A percentile compares a stretch with the other conserved stretches of the same genome.
Conservation (phyloP, 2,113 vertebrate species). For the Tapirus terrestris region DNA sequence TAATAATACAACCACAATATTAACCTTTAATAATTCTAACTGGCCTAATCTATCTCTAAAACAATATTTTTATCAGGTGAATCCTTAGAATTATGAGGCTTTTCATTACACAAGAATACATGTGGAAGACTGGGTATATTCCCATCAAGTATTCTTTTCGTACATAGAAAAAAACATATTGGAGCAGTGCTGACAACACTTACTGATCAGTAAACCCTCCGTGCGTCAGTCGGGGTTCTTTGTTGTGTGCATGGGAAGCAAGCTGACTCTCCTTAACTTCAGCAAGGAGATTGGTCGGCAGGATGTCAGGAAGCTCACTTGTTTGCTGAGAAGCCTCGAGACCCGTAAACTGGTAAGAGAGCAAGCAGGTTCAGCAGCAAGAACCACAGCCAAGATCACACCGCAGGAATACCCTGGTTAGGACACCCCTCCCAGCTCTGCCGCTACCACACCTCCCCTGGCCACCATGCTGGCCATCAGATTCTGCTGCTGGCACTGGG, state of each 20-base stretch:
- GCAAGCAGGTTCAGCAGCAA: not conserved
- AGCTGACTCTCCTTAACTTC: constrained; percentile 10
- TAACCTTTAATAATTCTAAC: constrained; percentile 16
- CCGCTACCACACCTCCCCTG: not conserved
- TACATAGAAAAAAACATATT: not conserved
- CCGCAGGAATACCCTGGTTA: not conserved
- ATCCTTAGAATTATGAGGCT: not conserved
- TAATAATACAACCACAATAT: not conserved
- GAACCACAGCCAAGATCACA: not conserved
- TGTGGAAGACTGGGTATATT: not conserved
- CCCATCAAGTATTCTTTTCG: not conserved
- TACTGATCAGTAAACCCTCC: not conserved
- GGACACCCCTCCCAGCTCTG: not conserved
- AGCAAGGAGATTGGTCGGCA: constrained; percentile 36
- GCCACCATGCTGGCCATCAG: no score
- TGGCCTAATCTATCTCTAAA: not conserved
- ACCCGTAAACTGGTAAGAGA: not conserved
- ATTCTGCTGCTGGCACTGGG: not conserved
- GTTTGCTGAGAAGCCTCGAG: constrained; percentile 7
- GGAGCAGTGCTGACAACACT: not conserved
- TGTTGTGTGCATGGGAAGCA: not conserved
- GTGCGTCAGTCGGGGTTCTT: not conserved
- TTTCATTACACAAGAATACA: not conserved
- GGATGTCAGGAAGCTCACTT: constrained; percentile 1
- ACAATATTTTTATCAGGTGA: not conserved